These are phyloP conservation scores for Ceratothoa steindachneri DNA, from an alignment of 2,888 invertebrate genomes.

Conservation along the genomic window DNA sequence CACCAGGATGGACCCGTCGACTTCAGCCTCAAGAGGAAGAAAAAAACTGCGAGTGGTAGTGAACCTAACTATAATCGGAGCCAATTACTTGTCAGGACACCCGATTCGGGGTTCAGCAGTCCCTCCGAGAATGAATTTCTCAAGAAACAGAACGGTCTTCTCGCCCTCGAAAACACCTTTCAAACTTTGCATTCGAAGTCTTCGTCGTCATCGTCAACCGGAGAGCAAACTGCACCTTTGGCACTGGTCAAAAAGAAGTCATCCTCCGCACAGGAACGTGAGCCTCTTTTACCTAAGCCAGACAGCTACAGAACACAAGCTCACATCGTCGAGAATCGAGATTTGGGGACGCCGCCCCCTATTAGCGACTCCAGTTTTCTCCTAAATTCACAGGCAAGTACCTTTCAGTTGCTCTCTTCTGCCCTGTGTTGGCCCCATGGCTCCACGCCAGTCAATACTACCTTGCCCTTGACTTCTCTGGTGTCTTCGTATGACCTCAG, in stretches of 20 bases:
- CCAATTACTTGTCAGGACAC: slow-evolving; percentile 35
- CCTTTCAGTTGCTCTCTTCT: slow-evolving; percentile 46
- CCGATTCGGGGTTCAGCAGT: slow-evolving; percentile 47
- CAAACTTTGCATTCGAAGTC: slow-evolving; percentile 12
- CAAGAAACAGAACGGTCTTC: slow-evolving; percentile 13
- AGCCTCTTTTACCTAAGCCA: neutral
- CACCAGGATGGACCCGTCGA: slow-evolving; percentile 45
- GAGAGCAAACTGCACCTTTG: slow-evolving; percentile 38
- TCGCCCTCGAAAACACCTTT: slow-evolving; percentile 21
- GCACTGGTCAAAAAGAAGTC: slow-evolving; percentile 37
- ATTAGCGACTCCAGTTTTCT: neutral
- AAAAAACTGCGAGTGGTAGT: neutral
- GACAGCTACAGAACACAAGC: neutral
- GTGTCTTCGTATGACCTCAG: slow-evolving; percentile 36
- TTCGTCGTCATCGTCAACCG: neutral
- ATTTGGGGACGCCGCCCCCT: neutral
- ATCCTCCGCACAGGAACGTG: neutral
- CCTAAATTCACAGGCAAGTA: slow-evolving; percentile 40
- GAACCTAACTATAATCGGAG: slow-evolving; percentile 5
- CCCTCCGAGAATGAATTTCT: slow-evolving; percentile 42
- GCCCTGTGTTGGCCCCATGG: slow-evolving; percentile 46
- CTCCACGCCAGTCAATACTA: slow-evolving; percentile 36
- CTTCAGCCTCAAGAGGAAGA: slow-evolving; percentile 35
- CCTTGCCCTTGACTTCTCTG: slow-evolving; percentile 40
- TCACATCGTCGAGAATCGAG: neutral